Evolutionary conservation across 1,140 invertebrate genomes (phyloP), one percentile per base, ranked within the genome.

Genomic region (Penaeus chinensis): DNA sequence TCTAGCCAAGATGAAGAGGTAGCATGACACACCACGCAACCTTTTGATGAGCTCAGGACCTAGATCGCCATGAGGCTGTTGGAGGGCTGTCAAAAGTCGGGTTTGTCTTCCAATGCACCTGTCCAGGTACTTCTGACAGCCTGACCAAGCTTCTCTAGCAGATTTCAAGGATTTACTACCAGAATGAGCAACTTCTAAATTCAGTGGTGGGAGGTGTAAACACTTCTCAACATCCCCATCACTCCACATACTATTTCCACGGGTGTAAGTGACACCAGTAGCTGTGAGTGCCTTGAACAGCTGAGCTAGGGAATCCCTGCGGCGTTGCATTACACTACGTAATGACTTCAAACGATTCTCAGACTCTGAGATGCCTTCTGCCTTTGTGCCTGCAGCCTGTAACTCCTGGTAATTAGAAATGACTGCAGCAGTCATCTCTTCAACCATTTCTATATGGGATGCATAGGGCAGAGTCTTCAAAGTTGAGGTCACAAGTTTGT

Each of bases 21-120:
- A 94, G 80, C 94, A 93, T 1, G 95, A 93, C 91, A 96, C 97
- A 69, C 98, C 98, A 92, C 95, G 95, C 89, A 96, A 96, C 82
- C 97, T 94, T 85, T 98, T 96, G 77, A 97, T 95, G 89, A 96
- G 96, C 65, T 94, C 95, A 0, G 95, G 92, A 18, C 96, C 96
- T 54, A 99, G 92, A 91, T 98, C 97, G 90, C 95, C 94, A 61
- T 96, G 94, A 0, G 96, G 95, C 5, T 92, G 91, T 62, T 93
- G 86, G 90, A 96, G 91, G 24, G 95, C 93, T 76, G 92, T 93
- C 27, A 95, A 93, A 13, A 98, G 93, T 2, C 95, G 93, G 69
- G 95, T 94, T 81, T 95, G 92, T 77, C 95, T 93, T 27, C 95
- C 94, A 18, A 97, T 93, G 76, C 95, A 95, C 90, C 94, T 94